These are phyloP conservation scores for Lepus timidus DNA, from an alignment of 2,113 vertebrate species.

Conservation along the genomic window DNA sequence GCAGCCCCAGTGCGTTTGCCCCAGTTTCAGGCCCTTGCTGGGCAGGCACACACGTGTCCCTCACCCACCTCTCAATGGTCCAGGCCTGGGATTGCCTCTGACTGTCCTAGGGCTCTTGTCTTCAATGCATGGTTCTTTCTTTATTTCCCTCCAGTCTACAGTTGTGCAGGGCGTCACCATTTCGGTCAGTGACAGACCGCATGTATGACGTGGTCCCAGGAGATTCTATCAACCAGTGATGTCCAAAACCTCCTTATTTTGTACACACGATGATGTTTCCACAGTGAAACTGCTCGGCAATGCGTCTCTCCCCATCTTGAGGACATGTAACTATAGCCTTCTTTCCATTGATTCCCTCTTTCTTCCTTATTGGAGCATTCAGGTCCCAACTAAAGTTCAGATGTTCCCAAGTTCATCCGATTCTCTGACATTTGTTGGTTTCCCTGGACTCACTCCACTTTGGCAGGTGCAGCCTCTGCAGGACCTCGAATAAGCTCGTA, in stretches of 20 bases:
- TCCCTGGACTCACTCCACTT: background rate
- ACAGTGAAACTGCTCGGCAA: background rate
- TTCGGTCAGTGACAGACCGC: background rate
- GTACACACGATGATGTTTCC: background rate
- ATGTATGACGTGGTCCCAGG: background rate
- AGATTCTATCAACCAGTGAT: background rate
- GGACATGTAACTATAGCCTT: background rate
- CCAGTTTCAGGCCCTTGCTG: too few relatives aligned
- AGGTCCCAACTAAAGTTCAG: background rate
- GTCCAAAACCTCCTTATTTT: background rate
- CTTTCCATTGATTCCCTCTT: background rate
- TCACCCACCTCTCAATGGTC: rapidly evolving
- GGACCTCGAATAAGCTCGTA: background rate
- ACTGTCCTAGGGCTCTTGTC: background rate
- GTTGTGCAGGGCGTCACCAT: background rate
- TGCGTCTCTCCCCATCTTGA: background rate
- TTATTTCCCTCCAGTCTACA: background rate
- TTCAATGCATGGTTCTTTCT: background rate
- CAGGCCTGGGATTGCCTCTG: too few relatives aligned
- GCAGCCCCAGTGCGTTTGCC: rapidly evolving
- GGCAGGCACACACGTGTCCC: rapidly evolving
- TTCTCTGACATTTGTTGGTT: background rate
- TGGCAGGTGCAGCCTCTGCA: background rate
- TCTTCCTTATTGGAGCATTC: background rate
- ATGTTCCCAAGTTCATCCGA: background rate